Percentiles rank a stretch among this genome's conserved stretches.
Evolutionary conservation across 1,140 invertebrate genomes (phyloP).

Genomic region (Dinothrombium tinctorium): DNA sequence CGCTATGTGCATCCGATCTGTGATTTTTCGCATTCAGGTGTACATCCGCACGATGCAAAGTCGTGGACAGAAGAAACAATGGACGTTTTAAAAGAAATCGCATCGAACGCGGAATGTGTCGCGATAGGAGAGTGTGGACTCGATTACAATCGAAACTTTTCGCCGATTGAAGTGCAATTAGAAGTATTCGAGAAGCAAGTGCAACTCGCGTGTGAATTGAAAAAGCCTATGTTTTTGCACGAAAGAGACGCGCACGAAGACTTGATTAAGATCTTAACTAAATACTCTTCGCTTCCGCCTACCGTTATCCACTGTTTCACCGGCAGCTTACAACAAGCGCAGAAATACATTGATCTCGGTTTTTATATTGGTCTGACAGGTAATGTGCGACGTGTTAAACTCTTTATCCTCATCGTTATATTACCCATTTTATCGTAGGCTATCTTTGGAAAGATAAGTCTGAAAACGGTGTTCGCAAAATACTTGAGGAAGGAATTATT

Average conservation of each 20-base stretch:
- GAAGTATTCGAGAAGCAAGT: constrained; percentile 74
- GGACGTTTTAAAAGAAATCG: constrained; percentile 32
- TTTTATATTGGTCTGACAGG: constrained; percentile 66
- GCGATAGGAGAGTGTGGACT: constrained; percentile 80
- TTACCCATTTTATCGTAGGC: constrained; percentile 23
- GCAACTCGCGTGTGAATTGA: constrained; percentile 54
- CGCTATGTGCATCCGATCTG: too few relatives aligned
- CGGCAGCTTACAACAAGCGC: constrained; percentile 56
- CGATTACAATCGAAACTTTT: constrained; percentile 83
- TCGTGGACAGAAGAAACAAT: constrained; percentile 50
- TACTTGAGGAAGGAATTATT: constrained; percentile 49
- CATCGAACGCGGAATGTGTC: constrained; percentile 51
- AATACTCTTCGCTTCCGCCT: constrained; percentile 21
- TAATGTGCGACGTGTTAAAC: constrained; percentile 15
- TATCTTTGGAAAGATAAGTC: constrained; percentile 85
- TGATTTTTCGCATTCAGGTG: constrained; percentile 31
- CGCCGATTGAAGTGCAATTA: constrained; percentile 57
- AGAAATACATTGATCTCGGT: constrained; percentile 59
- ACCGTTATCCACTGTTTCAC: constrained; percentile 80
- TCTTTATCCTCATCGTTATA: not conserved
- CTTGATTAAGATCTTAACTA: constrained; percentile 27
- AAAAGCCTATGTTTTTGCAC: constrained; percentile 71
- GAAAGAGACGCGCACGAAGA: constrained; percentile 70
- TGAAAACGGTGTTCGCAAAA: constrained; percentile 56
- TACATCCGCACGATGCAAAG: constrained; percentile 87